A percentile compares a stretch with the other conserved stretches of the same genome.
These are phyloP conservation scores for Myrmophylax atrothorax DNA, from an alignment of 2,113 vertebrate genomes.

Conservation along the genomic window DNA sequence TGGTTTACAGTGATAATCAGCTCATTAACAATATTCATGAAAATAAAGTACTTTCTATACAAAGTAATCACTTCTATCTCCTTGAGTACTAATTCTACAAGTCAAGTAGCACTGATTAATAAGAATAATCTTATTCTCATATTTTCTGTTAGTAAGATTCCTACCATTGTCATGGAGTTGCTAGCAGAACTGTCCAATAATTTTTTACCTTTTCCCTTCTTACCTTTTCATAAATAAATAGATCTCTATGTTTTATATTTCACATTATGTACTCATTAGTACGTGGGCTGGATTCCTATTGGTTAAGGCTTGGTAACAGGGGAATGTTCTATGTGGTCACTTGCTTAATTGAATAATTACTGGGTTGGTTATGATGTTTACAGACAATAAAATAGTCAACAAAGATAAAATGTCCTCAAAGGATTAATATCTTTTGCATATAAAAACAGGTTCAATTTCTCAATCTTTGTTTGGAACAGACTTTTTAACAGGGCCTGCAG, in stretches of 20 bases:
- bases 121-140: not conserved
- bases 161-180: not conserved
- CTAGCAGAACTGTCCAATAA: constrained; percentile 29
- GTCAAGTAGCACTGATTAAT: not conserved
- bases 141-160: not conserved
- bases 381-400: constrained; percentile 56
- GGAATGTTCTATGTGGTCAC: constrained; percentile 49
- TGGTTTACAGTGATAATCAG: not conserved
- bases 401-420: constrained; percentile 23
- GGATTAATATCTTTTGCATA: not conserved
- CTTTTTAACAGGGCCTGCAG: not conserved
- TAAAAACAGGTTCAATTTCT: not conserved
- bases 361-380: constrained; percentile 33
- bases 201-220: constrained; percentile 24
- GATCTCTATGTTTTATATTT: constrained; percentile 8
- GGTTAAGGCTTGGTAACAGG: constrained; percentile 57
- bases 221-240: constrained; percentile 51
- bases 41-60: not conserved
- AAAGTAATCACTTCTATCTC: not conserved
- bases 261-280: constrained; percentile 33
- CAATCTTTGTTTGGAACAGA: not conserved
- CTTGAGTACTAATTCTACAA: not conserved
- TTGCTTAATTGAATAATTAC: constrained; percentile 45
- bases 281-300: constrained; percentile 47
- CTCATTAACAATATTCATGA: not conserved